Percentiles rank a stretch among this genome's conserved stretches.
Evolutionary conservation across 92 coral and sea anemone genomes (phyloP).

Genomic region (Actinernus sp.): DNA sequence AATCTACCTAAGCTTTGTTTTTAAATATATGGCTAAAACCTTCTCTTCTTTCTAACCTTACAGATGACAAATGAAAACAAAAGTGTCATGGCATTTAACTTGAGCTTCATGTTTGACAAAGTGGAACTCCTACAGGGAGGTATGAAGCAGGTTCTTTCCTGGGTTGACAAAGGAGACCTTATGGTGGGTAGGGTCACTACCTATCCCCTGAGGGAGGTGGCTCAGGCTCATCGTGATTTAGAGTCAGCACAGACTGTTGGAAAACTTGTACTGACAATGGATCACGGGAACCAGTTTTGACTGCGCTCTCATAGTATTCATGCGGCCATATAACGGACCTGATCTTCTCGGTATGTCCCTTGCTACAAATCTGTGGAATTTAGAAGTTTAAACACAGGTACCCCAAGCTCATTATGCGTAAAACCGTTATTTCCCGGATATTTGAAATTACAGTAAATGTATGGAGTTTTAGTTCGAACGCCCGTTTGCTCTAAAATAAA

Average conservation of each 20-base stretch:
- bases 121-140: constrained; percentile 73
- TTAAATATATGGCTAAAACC: background rate
- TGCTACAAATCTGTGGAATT: too few species aligned
- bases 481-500: too few species aligned
- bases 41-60: background rate
- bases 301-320: too few species aligned
- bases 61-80: constrained; percentile 88
- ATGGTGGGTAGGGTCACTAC: constrained; percentile 82
- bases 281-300: too few species aligned
- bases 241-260: constrained; percentile 97
- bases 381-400: too few species aligned
- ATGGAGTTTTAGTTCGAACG: too few species aligned
- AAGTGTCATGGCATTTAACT: constrained; percentile 95
- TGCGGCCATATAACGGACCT: too few species aligned
- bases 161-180: constrained; percentile 84
- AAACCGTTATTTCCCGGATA: too few species aligned
- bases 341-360: too few species aligned
- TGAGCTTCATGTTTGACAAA: constrained; percentile 88
- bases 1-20: background rate
- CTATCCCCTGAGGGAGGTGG: constrained; percentile 85
- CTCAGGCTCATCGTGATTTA: constrained; percentile 88
- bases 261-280: constrained; percentile 91
- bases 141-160: constrained; percentile 78
- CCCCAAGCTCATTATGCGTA: too few species aligned
- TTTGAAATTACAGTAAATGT: too few species aligned